These are phyloP conservation scores for Megaceryle alcyon DNA, from an alignment of 2,797 vertebrate genomes.

Conservation along the genomic window DNA sequence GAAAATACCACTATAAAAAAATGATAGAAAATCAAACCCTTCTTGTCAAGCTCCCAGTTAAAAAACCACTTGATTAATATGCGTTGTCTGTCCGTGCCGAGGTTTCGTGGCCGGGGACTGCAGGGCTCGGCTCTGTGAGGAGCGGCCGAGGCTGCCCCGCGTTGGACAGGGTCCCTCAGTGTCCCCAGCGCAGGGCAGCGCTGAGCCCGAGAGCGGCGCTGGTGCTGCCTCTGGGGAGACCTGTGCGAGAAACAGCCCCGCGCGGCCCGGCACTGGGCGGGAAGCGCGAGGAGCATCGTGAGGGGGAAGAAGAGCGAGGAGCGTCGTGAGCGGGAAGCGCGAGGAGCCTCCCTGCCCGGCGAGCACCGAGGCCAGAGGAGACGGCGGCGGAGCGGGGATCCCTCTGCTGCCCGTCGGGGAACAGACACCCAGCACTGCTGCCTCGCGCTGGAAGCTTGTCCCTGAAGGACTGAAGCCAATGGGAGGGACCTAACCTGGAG, in stretches of 20 bases:
- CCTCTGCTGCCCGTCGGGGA: too few species aligned
- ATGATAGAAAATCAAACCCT: not conserved
- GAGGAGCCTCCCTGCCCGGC: not conserved
- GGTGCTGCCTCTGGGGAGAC: not conserved
- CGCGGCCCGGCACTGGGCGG: fast-evolving
- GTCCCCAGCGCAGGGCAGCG: not conserved
- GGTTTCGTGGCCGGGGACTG: not conserved
- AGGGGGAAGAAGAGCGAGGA: too few species aligned
- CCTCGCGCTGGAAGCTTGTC: not conserved
- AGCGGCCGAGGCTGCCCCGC: not conserved
- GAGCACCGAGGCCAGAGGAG: not conserved
- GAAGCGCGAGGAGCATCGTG: fast-evolving
- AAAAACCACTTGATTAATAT: not conserved
- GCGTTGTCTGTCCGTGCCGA: fast-evolving
- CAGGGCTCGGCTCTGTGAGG: not conserved
- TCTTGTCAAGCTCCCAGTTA: not conserved
- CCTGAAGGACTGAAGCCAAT: not conserved
- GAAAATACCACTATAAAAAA: not conserved
- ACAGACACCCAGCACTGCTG: too few species aligned
- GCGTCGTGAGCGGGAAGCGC: not conserved
- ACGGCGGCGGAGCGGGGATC: not conserved
- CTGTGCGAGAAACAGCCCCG: not conserved
- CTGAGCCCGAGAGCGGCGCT: not conserved
- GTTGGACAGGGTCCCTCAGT: not conserved
- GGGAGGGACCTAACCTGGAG: not conserved